These are phyloP conservation scores for Tiphia femorata DNA, from an alignment of 2,888 invertebrate genomes.

Conservation along the genomic window DNA sequence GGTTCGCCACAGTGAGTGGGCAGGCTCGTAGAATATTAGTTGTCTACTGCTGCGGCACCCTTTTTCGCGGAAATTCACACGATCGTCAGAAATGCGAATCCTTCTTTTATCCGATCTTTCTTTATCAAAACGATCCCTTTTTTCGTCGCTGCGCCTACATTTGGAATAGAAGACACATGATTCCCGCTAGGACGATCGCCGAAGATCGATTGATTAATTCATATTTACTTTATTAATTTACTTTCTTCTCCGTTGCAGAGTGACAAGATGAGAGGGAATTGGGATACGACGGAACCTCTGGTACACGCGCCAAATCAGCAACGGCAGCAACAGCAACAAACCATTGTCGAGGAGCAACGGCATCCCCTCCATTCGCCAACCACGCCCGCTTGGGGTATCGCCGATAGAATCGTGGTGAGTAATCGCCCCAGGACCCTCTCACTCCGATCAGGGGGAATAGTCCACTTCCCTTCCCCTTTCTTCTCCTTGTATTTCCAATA, in stretches of 20 bases:
- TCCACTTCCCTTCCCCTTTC: conserved; percentile 16
- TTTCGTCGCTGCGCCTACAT: background rate
- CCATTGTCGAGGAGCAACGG: conserved; percentile 38
- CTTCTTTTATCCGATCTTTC: too few relatives aligned
- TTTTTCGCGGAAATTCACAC: conserved; percentile 26
- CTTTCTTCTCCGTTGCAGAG: conserved; percentile 5
- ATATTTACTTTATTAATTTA: background rate
- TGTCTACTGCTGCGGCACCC: conserved; percentile 1
- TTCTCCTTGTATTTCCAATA: conserved; percentile 9
- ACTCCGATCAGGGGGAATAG: conserved; percentile 21
- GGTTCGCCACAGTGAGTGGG: conserved; percentile 3
- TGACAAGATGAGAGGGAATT: conserved; percentile 48
- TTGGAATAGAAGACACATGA: too few relatives aligned
- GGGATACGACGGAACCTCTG: conserved; percentile 42
- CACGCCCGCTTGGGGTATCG: conserved; percentile 59
- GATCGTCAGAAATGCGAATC: conserved; percentile 15
- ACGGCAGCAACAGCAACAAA: conserved; percentile 39
- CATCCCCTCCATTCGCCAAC: conserved; percentile 51
- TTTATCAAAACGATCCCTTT: too few relatives aligned
- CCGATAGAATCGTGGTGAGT: conserved; percentile 57
- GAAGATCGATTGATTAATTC: too few relatives aligned
- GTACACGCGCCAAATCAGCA: conserved; percentile 37
- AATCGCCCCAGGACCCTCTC: conserved; percentile 46
- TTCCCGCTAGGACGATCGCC: too few relatives aligned
- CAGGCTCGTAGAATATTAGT: too few relatives aligned